Base-by-base conservation (phyloP, 2,888 invertebrate genomes). In the Phymatocera aterrima region DNA sequence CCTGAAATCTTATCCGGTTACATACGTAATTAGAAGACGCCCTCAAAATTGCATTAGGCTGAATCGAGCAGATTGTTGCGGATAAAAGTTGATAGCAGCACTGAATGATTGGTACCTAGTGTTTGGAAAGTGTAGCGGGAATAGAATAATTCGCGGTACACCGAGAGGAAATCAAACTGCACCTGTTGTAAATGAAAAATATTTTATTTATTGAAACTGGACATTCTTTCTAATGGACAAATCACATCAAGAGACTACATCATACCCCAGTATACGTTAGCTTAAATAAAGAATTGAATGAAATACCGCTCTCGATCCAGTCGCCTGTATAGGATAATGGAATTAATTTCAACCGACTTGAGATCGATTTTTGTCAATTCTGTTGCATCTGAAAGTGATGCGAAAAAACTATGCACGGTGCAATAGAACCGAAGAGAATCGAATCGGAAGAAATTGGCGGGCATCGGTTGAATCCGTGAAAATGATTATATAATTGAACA, bases 231-330 rank as follows among this genome's bases (percentile, higher is more conserved):
- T 64, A 2, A 37, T 64, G 18, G 21, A 43, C 43, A 37, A 18
- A n/a, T 64, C 37, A 34, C n/a, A 64, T 18, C 34, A 64, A 64
- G 18, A 64, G 37, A 18, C 64, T 37, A 64, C 34, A 37, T 34
- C 37, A 64, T 34, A 6, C 64, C 64, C 37, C 64, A 21, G 18
- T 37, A 64, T 64, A 64, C 37, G n/a, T 64, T 64, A 64, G 64
- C 37, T 64, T 64, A 21, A 64, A 64, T 21, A 37, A 64, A 21
- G 18, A 64, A 64, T 21, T n/a, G 18, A 21, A 21, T 37, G 15
- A 1, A 43, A 37, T 21, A 64, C 18, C 18, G 37, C n/a, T 64
- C 18, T n/a, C 37, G 21, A 21, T 64, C 34, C 64, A 64, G 37
- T 37, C 37, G n/a, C 34, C 64, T 34, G n/a, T 64, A 64, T 10